These are phyloP conservation scores for Plebejus argus DNA, from an alignment of 2,888 invertebrate genomes.

Conservation along the genomic window DNA sequence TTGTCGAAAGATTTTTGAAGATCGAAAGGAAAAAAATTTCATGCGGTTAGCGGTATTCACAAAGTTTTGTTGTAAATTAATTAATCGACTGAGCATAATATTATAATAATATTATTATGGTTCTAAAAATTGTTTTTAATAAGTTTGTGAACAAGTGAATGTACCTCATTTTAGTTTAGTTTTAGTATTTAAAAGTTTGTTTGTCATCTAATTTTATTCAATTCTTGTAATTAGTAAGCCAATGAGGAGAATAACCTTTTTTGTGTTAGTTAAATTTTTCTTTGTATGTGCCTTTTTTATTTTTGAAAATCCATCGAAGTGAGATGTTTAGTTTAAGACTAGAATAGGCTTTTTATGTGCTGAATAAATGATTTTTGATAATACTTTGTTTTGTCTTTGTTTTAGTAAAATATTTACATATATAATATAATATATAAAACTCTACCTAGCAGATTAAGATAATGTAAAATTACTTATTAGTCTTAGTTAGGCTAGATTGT, in stretches of 20 bases:
- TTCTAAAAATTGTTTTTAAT: background rate
- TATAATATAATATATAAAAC: too few species aligned
- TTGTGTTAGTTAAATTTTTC: background rate
- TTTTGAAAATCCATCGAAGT: background rate
- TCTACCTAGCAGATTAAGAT: too few species aligned
- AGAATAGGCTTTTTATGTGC: conserved; percentile 7
- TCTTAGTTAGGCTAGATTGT: too few species aligned
- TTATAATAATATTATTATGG: too few species aligned
- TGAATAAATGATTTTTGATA: conserved; percentile 28
- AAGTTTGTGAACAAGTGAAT: background rate
- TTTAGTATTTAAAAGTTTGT: background rate
- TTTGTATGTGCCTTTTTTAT: background rate
- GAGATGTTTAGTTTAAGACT: conserved; percentile 7
- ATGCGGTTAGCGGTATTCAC: too few species aligned
- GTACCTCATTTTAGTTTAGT: background rate
- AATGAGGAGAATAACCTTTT: background rate
- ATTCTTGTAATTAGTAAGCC: background rate
- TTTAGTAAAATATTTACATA: too few species aligned
- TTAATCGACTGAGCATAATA: too few species aligned
- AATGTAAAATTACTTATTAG: too few species aligned
- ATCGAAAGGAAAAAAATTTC: too few species aligned
- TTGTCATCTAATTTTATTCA: background rate
- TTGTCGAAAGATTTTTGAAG: too few species aligned
- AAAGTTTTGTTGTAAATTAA: too few species aligned
- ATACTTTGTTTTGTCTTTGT: conserved; percentile 23